phyloP scores from a whole-genome alignment of 2,797 vertebrate species.

The Tenualosa thibaudeaui region DNA sequence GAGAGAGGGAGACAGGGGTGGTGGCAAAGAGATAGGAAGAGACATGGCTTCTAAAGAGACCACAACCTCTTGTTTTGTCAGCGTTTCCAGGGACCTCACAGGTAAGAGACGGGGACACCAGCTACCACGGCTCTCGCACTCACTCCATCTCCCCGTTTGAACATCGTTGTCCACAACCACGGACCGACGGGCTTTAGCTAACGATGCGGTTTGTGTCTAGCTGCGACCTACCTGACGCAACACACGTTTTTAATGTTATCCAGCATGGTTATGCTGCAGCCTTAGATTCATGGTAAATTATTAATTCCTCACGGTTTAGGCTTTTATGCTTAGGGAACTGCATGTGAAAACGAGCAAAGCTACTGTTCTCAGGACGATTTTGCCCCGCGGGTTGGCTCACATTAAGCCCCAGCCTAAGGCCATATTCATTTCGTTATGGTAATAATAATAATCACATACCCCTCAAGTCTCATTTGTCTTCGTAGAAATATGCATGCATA shows the following conservation, averaged over 20 bases:
- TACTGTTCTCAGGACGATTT: background rate
- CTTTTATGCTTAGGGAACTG: background rate
- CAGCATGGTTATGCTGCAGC: slow-evolving; percentile 7
- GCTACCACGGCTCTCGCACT: background rate
- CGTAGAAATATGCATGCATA: background rate
- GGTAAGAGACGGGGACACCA: slow-evolving; percentile 64
- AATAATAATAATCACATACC: background rate
- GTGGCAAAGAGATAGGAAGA: slow-evolving; percentile 61
- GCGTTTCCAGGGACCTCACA: slow-evolving; percentile 76
- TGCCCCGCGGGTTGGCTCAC: slow-evolving; percentile 19
- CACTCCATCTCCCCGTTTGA: background rate
- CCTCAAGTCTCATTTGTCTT: background rate
- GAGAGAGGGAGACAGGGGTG: slow-evolving; percentile 55
- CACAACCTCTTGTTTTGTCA: slow-evolving; percentile 69
- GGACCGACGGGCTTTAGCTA: slow-evolving; percentile 4
- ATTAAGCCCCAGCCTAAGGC: slow-evolving; percentile 8
- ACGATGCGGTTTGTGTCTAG: slow-evolving; percentile 21
- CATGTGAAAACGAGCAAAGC: slow-evolving; percentile 1
- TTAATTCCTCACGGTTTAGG: background rate
- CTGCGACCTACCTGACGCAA: slow-evolving; percentile 22
- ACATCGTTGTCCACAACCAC: background rate
- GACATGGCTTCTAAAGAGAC: slow-evolving; percentile 80
- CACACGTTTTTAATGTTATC: slow-evolving; percentile 5
- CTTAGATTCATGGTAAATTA: slow-evolving; percentile 13
- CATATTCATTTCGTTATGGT: slow-evolving; percentile 13